These are phyloP conservation scores for Acleris literana DNA, from an alignment of 2,888 invertebrate species.

Conservation along the genomic window DNA sequence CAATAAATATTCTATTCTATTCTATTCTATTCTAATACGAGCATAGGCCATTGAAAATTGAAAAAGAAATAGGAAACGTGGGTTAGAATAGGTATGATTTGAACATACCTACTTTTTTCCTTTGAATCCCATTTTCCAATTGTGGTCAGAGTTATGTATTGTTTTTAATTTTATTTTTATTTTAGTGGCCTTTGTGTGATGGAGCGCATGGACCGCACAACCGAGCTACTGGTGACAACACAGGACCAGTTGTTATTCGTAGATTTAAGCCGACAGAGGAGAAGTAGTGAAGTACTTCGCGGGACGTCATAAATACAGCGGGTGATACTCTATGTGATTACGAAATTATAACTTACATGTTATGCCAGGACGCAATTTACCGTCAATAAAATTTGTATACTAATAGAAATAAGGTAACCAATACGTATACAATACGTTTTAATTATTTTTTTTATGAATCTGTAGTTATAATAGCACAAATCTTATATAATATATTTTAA, in stretches of 20 bases:
- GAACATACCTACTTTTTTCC: too few relatives aligned
- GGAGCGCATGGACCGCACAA: constrained; percentile 35
- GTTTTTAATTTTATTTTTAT: constrained; percentile 1
- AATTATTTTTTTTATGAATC: too few relatives aligned
- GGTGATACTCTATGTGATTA: constrained; percentile 25
- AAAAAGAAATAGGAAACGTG: too few relatives aligned
- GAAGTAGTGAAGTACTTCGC: constrained; percentile 18
- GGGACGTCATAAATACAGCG: constrained; percentile 1
- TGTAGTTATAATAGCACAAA: too few relatives aligned
- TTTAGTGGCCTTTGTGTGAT: constrained; percentile 34
- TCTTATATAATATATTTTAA: too few relatives aligned
- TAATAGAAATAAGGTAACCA: constrained; percentile 15
- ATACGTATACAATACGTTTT: neutral
- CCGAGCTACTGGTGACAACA: constrained; percentile 31
- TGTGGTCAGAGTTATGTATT: too few relatives aligned
- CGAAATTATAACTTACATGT: constrained; percentile 1
- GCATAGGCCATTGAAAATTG: too few relatives aligned
- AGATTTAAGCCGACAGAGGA: constrained; percentile 26
- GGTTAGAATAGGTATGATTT: too few relatives aligned
- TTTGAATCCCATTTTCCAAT: too few relatives aligned
- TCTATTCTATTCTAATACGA: too few relatives aligned
- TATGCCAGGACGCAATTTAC: constrained; percentile 14
- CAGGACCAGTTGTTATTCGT: constrained; percentile 30
- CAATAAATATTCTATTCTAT: too few relatives aligned
- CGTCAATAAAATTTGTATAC: constrained; percentile 3